A percentile compares a stretch with the other conserved stretches of the same genome.
Evolutionary conservation across 2,797 vertebrate species (phyloP).

Genomic region (Pelobates cultripes): DNA sequence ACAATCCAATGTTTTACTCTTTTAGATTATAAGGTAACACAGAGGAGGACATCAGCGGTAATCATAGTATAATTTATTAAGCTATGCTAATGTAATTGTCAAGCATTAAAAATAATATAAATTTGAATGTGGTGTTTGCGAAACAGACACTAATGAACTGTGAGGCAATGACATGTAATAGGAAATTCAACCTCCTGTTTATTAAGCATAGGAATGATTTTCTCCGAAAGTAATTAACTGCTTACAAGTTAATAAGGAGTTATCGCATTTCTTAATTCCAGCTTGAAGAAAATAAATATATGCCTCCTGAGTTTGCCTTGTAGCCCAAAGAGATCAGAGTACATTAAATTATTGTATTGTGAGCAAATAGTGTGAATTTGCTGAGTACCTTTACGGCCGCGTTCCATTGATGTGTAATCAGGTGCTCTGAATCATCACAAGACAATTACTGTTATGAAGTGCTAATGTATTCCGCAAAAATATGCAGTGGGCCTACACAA

Average conservation of each 20-base stretch:
- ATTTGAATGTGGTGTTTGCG: conserved; percentile 53
- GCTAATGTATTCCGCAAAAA: too few relatives aligned
- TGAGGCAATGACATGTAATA: conserved; percentile 44
- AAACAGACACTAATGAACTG: conserved; percentile 53
- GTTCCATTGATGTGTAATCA: too few relatives aligned
- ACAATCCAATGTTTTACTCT: conserved; percentile 70
- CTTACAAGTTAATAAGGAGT: conserved; percentile 55
- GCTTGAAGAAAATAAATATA: conserved; percentile 52
- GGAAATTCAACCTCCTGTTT: conserved; percentile 49
- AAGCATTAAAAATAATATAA: conserved; percentile 62
- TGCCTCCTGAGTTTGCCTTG: conserved; percentile 14
- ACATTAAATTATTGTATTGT: conserved; percentile 2
- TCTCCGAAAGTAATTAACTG: conserved; percentile 50
- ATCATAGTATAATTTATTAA: conserved; percentile 71
- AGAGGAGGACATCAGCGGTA: conserved; percentile 66
- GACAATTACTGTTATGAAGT: too few relatives aligned
- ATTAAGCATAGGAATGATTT: conserved; percentile 42
- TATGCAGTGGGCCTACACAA: too few relatives aligned
- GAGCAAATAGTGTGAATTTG: too few relatives aligned
- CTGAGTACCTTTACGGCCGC: too few relatives aligned
- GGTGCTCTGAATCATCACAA: too few relatives aligned
- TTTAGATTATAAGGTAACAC: conserved; percentile 71
- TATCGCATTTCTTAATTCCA: conserved; percentile 52
- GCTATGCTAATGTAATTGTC: conserved; percentile 68
- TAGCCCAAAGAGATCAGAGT: conserved; percentile 5